Evolutionary conservation across 2,888 invertebrate species (phyloP), one percentile per base, ranked within the genome.

Genomic region (Odontocolon sp.): DNA sequence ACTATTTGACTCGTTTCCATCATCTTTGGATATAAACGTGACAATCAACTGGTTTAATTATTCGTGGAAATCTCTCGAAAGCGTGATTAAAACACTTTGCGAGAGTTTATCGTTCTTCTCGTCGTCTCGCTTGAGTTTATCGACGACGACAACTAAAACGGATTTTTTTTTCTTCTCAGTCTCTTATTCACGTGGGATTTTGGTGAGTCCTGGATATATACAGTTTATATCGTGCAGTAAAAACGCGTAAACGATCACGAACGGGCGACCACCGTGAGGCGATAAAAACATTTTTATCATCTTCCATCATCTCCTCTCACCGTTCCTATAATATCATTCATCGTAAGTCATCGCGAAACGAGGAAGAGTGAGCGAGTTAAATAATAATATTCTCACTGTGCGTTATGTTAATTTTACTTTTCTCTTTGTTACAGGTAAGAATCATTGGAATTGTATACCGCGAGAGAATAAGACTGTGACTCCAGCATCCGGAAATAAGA

Each of bases 391-490:
- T 42, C 38, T 47, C 36, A n/a, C 50, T 3, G n/a, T 8, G 9
- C 42, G 11, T 64, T 57, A 66, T 67, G 57, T 61, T 57, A 64
- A 77, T 68, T 28, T 18, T 11, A 33, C 56, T 54, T 33, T 67
- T 40, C 57, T 54, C 36, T 66, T 33, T 80, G 77, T 80, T 80
- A 1, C 72, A 80, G 80, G 80, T 80, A 69, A 78, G 77, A 59
- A 61, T 54, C n/a, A 3, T 16, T 11, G 2, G 9, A 56, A 56
- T 38, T 2, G 11, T 21, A 56, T 28, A 9, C n/a, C n/a, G n/a
- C n/a, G 14, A 56, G 18, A 57, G 33, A 61, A 18, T 8, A 11
- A 2, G 59, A 40, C 36, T 40, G 18, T 28, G n/a, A 50, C 23
- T 18, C 31, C 31, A 42, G 26, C 18, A 28, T 47, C 26, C 2